A percentile compares a stretch with the other conserved stretches of the same genome.
Evolutionary conservation across 2,888 invertebrate genomes (phyloP).

Genomic region (Lissonota sp.): DNA sequence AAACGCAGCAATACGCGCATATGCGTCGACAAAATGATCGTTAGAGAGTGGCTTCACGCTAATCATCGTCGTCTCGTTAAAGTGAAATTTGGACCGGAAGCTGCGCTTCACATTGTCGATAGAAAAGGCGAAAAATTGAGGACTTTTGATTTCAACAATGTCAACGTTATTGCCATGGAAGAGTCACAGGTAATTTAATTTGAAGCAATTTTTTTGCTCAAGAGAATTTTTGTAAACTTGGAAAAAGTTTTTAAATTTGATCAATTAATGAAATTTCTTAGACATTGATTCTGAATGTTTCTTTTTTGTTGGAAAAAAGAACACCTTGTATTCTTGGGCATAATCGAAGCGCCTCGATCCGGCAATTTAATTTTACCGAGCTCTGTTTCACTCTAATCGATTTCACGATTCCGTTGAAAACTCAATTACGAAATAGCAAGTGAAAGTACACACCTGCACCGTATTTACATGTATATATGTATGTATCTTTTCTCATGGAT

Average conservation of each 20-base stretch:
- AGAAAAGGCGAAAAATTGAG: constrained; percentile 96
- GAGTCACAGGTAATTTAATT: constrained; percentile 90
- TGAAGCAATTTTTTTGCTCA: background rate
- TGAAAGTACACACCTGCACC: constrained; percentile 8
- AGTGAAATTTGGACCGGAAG: constrained; percentile 95
- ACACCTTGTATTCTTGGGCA: no score
- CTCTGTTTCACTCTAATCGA: background rate
- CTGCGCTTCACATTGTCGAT: constrained; percentile 93
- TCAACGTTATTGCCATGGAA: constrained; percentile 93
- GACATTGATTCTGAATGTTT: no score
- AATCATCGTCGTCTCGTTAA: constrained; percentile 95
- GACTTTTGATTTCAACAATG: constrained; percentile 90
- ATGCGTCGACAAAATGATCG: constrained; percentile 95
- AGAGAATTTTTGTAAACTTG: background rate
- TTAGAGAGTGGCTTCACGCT: constrained; percentile 97
- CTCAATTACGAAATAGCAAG: constrained; percentile 6
- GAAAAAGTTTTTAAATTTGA: background rate
- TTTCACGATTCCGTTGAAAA: constrained; percentile 16
- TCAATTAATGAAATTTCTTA: no score
- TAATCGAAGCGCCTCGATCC: background rate
- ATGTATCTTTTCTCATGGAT: constrained; percentile 29
- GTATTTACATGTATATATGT: background rate
- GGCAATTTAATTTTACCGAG: background rate
- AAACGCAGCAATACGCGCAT: constrained; percentile 86
- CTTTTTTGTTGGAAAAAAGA: no score